Evolutionary conservation across 2,797 vertebrate species (phyloP).

Genomic region (Myotis pilosus): DNA sequence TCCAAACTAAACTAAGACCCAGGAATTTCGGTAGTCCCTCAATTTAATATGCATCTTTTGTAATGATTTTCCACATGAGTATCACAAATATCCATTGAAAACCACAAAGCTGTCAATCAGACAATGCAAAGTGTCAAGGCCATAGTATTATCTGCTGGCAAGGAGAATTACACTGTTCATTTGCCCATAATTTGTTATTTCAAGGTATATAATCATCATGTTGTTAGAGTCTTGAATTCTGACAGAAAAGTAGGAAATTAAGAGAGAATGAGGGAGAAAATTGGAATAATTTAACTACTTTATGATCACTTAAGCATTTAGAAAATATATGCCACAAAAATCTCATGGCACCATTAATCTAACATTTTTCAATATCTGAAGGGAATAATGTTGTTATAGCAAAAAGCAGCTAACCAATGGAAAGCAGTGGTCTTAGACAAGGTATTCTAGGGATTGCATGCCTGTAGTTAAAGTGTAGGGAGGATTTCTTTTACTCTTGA

Average conservation of each 20-base stretch:
- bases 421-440: not conserved
- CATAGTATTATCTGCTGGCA: slow-evolving; percentile 19
- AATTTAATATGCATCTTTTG: slow-evolving; percentile 77
- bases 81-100: slow-evolving; percentile 75
- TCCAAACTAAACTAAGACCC: slow-evolving; percentile 59
- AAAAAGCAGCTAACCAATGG: not conserved
- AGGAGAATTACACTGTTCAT: slow-evolving; percentile 12
- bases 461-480: not conserved
- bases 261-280: not conserved
- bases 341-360: not conserved
- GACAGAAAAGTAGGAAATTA: not conserved
- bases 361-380: not conserved
- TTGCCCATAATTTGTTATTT: slow-evolving; percentile 53
- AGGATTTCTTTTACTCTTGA: not conserved
- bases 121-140: slow-evolving; percentile 42
- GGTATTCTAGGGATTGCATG: not conserved
- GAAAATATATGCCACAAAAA: not conserved
- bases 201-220: slow-evolving; percentile 19
- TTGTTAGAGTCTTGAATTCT: slow-evolving; percentile 10
- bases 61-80: slow-evolving; percentile 81
- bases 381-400: not conserved
- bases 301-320: not conserved
- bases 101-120: slow-evolving; percentile 71
- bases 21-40: slow-evolving; percentile 68
- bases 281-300: not conserved